phyloP scores from a whole-genome alignment of 2,797 vertebrate species.

The Psittacula echo region DNA sequence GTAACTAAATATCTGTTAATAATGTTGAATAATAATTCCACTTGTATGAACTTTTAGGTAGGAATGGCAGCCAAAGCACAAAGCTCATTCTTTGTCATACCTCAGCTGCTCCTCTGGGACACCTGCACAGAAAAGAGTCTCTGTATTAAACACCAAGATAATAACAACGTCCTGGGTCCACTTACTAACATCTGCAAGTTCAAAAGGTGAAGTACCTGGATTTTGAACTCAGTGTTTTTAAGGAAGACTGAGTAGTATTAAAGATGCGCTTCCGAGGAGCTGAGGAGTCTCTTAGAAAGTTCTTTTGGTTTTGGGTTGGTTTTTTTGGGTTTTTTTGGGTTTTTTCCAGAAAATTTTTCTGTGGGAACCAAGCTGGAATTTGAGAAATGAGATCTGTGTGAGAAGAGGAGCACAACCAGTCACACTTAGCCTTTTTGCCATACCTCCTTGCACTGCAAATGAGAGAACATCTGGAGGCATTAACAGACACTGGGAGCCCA shows the following conservation, averaged over 20 bases:
- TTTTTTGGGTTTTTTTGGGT: no score
- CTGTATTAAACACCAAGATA: background rate
- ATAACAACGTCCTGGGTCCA: background rate
- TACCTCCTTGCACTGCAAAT: background rate
- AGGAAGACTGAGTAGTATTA: background rate
- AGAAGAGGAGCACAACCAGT: background rate
- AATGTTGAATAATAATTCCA: constrained; percentile 67
- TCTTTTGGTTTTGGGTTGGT: background rate
- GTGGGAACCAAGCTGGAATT: background rate
- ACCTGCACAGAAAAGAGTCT: constrained; percentile 40
- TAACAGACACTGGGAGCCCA: background rate
- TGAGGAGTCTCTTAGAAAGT: background rate
- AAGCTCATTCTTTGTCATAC: constrained; percentile 42
- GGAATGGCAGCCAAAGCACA: constrained; percentile 1
- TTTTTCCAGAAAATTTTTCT: background rate
- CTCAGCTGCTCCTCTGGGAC: background rate
- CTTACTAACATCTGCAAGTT: constrained; percentile 13
- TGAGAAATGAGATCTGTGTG: background rate
- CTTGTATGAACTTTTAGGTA: constrained; percentile 24
- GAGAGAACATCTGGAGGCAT: background rate
- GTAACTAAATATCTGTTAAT: constrained; percentile 75
- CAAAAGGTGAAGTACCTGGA: background rate
- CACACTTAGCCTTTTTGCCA: background rate
- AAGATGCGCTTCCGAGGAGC: background rate
- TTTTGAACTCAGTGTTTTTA: background rate